Evolutionary conservation across 2,797 vertebrate species (phyloP).

Genomic region (Ctenopoma multispine): DNA sequence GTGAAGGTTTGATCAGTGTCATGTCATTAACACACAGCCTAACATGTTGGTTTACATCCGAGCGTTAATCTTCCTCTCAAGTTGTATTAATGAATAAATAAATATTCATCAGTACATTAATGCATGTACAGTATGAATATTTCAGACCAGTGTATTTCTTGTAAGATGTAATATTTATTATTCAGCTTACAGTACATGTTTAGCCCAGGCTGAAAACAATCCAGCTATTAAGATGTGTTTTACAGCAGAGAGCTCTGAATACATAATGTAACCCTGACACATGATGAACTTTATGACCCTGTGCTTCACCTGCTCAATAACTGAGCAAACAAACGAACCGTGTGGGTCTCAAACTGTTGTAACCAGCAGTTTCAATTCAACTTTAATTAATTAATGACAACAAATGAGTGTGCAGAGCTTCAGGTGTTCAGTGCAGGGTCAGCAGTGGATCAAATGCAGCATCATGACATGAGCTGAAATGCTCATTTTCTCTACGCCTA

Average conservation of each 20-base stretch:
- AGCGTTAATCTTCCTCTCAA: too few relatives aligned
- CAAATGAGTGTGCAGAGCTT: too few relatives aligned
- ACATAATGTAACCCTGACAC: not conserved
- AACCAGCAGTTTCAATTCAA: too few relatives aligned
- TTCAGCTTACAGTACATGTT: not conserved
- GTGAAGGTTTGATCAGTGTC: not conserved
- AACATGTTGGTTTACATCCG: not conserved
- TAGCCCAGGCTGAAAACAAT: too few relatives aligned
- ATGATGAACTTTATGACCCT: not conserved
- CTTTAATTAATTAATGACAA: too few relatives aligned
- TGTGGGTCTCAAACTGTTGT: not conserved
- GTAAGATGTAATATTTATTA: not conserved
- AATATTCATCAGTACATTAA: not conserved
- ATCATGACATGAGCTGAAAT: too few relatives aligned
- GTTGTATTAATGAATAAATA: not conserved
- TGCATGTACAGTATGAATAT: not conserved
- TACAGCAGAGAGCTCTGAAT: not conserved
- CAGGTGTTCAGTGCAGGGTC: too few relatives aligned
- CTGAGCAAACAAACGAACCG: not conserved
- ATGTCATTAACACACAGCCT: not conserved
- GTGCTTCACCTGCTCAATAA: not conserved
- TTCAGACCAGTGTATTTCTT: not conserved
- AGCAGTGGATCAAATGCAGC: too few relatives aligned
- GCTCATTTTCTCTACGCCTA: too few relatives aligned
- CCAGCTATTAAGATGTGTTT: too few relatives aligned